A percentile compares a stretch with the other conserved stretches of the same genome.
phyloP scores from a whole-genome alignment of 2,888 invertebrate genomes.

The Synanthedon vespiformis region DNA sequence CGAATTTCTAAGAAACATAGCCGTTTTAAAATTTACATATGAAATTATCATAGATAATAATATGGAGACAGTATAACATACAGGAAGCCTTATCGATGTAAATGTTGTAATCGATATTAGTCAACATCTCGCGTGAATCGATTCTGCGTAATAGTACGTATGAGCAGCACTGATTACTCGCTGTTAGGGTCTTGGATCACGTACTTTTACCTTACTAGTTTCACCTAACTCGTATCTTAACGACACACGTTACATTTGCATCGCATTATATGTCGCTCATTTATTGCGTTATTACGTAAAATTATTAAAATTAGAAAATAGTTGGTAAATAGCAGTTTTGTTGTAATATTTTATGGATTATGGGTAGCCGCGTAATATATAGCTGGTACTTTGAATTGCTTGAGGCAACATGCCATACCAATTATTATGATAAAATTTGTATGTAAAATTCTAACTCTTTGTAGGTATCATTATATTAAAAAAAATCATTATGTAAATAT shows the following conservation, averaged over 20 bases:
- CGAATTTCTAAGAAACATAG: constrained; percentile 2
- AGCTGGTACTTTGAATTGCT: not conserved
- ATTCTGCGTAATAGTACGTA: constrained; percentile 48
- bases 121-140: constrained; percentile 44
- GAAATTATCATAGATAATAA: constrained; percentile 45
- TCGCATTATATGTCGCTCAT: constrained; percentile 42
- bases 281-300: constrained; percentile 46
- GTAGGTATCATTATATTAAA: not conserved
- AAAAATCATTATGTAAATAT: no score
- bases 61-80: constrained; percentile 27
- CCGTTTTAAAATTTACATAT: constrained; percentile 43
- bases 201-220: constrained; percentile 27
- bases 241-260: constrained; percentile 47
- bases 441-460: not conserved
- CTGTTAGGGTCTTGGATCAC: constrained; percentile 35
- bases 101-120: constrained; percentile 58
- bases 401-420: not conserved
- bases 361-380: not conserved
- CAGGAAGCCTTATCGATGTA: constrained; percentile 43
- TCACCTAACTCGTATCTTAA: constrained; percentile 23
- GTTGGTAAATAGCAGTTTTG: constrained; percentile 41
- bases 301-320: constrained; percentile 50
- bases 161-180: constrained; percentile 45
- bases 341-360: constrained; percentile 15
- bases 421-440: not conserved